These are phyloP conservation scores for Anguilla anguilla DNA, from an alignment of 2,797 vertebrate species.

Conservation along the genomic window DNA sequence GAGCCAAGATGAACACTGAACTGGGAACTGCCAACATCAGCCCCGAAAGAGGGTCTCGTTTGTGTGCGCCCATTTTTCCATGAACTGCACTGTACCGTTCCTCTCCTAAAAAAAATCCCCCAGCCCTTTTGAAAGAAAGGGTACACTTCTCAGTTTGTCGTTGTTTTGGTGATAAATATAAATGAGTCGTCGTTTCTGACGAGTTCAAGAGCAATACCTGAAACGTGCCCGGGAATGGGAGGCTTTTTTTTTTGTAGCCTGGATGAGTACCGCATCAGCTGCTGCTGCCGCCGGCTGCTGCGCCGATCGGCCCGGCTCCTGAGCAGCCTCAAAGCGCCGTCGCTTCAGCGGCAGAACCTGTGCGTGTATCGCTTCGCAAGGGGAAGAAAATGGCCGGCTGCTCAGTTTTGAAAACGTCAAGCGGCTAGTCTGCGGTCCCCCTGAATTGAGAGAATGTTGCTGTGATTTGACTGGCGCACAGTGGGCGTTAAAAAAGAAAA, in stretches of 20 bases:
- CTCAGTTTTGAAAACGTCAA: background rate
- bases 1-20: slow-evolving; percentile 31
- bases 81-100: background rate
- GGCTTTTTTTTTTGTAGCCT: background rate
- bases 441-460: background rate
- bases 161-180: background rate
- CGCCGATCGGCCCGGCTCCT: background rate
- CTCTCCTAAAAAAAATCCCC: background rate
- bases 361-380: too few relatives aligned
- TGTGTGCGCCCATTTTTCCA: background rate
- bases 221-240: background rate
- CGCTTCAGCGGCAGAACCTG: too few relatives aligned
- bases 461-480: background rate
- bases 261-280: background rate
- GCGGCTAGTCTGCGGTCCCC: background rate
- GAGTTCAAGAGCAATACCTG: background rate
- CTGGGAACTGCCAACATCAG: slow-evolving; percentile 37
- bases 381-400: too few relatives aligned
- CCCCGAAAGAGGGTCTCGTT: background rate
- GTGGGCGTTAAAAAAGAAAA: too few relatives aligned
- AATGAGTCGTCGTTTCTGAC: background rate
- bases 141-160: background rate
- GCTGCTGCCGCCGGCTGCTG: background rate
- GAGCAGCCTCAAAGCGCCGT: too few relatives aligned
- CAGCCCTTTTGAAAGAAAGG: background rate